These are phyloP conservation scores for Leucania comma DNA, from an alignment of 2,888 invertebrate species.

Conservation along the genomic window DNA sequence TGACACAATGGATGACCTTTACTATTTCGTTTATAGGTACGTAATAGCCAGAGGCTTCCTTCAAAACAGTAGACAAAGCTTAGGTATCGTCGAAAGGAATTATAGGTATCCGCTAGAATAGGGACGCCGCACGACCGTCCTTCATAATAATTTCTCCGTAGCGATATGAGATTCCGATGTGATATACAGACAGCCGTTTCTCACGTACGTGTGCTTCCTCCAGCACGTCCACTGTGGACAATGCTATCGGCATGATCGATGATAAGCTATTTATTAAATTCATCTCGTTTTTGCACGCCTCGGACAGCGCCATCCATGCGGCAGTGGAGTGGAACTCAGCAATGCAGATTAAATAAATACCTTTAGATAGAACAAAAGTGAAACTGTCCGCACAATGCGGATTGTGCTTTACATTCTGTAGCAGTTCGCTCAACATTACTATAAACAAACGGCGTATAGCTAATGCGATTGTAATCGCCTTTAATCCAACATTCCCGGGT, in stretches of 20 bases:
- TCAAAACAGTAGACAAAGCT: not conserved
- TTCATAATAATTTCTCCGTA: conserved; percentile 36
- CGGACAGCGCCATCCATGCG: conserved; percentile 24
- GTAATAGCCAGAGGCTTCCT: conserved; percentile 1
- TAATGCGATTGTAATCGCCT: conserved; percentile 37
- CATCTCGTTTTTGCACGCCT: conserved; percentile 23
- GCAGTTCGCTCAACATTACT: conserved; percentile 1
- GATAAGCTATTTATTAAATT: conserved; percentile 41
- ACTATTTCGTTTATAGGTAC: not conserved
- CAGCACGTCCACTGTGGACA: not conserved
- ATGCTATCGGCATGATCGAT: conserved; percentile 30
- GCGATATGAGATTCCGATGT: conserved; percentile 53
- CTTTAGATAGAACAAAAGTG: conserved; percentile 1
- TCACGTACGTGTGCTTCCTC: conserved; percentile 43
- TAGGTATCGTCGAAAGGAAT: conserved; percentile 3
- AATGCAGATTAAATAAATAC: conserved; percentile 21
- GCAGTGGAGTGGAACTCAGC: not conserved
- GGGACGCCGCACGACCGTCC: conserved; percentile 26
- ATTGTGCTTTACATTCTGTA: not conserved
- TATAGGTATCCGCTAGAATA: not conserved
- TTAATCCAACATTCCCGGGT: conserved; percentile 45
- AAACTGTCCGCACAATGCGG: conserved; percentile 5
- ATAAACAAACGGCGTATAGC: conserved; percentile 24
- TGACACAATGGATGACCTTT: conserved; percentile 36
- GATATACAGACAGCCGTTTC: conserved; percentile 33